Evolutionary conservation across 2,797 vertebrate species (phyloP).

Genomic region (Eutrigla gurnardus): DNA sequence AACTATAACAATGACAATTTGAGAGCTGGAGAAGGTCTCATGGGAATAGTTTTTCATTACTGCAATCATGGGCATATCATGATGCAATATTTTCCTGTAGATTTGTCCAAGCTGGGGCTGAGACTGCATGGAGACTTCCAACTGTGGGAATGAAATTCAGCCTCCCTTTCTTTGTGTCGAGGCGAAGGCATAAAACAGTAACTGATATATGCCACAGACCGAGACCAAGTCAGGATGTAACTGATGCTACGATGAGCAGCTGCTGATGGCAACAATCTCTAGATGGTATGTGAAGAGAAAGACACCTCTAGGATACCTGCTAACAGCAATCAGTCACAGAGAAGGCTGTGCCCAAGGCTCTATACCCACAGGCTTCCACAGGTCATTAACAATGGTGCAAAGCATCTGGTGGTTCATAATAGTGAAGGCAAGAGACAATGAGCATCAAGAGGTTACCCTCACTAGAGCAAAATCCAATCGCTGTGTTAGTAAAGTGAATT

Average conservation of each 20-base stretch:
- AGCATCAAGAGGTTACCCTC: conserved; percentile 18
- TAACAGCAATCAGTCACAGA: conserved; percentile 31
- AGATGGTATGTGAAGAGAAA: not conserved
- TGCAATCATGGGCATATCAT: conserved; percentile 57
- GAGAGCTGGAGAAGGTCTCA: conserved; percentile 46
- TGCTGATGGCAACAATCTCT: not conserved
- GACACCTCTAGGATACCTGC: conserved; percentile 15
- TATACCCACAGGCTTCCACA: conserved; percentile 24
- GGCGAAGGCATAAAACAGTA: conserved; percentile 32
- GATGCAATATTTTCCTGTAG: conserved; percentile 53
- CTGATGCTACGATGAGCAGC: conserved; percentile 8
- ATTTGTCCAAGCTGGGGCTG: conserved; percentile 35
- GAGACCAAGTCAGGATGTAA: not conserved
- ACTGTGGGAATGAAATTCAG: conserved; percentile 55
- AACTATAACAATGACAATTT: conserved; percentile 61
- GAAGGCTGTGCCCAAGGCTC: conserved; percentile 22
- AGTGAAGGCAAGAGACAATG: conserved; percentile 24
- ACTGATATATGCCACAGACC: not conserved
- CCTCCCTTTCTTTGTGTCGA: conserved; percentile 29
- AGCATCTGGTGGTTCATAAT: conserved; percentile 41
- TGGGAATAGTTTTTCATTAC: conserved; percentile 63
- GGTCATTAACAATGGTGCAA: conserved; percentile 39
- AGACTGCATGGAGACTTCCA: conserved; percentile 34
- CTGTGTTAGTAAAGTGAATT: not conserved
- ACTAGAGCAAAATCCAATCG: not conserved